Evolutionary conservation across 1,140 invertebrate genomes (phyloP).

Genomic region (Drosophila busckii): DNA sequence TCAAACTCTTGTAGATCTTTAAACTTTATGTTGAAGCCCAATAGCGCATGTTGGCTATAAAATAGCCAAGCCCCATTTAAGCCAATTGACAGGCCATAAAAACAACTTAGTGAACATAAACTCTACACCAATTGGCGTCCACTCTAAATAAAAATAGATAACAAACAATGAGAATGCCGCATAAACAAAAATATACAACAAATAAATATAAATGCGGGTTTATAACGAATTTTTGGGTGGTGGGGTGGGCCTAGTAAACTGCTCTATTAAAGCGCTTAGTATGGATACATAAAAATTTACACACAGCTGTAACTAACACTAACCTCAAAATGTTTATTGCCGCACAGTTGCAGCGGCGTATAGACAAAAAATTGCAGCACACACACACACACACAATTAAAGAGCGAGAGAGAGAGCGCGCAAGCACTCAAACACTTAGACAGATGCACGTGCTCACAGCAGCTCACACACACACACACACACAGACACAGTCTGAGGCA

Average conservation of each 20-base stretch:
- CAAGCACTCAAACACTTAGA: conserved; percentile 44
- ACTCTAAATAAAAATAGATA: not conserved
- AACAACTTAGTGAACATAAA: conserved; percentile 1
- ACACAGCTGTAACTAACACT: conserved; percentile 40
- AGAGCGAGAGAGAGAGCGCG: conserved; percentile 50
- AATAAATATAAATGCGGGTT: not conserved
- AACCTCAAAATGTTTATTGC: conserved; percentile 73
- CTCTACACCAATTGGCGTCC: not conserved
- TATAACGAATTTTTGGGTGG: not conserved
- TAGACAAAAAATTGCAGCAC: conserved; percentile 45
- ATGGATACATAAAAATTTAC: conserved; percentile 20
- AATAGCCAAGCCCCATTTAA: too few relatives aligned
- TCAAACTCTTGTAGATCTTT: too few relatives aligned
- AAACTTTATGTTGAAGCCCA: too few relatives aligned
- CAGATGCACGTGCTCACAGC: conserved; percentile 61
- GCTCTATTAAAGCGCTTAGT: conserved; percentile 31
- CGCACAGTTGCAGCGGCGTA: conserved; percentile 36
- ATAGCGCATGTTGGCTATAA: too few relatives aligned
- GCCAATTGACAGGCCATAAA: conserved; percentile 27
- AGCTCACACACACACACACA: conserved; percentile 40
- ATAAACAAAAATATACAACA: conserved; percentile 16
- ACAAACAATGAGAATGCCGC: conserved; percentile 7
- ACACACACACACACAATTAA: conserved; percentile 29
- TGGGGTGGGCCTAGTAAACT: conserved; percentile 2
- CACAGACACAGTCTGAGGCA: conserved; percentile 23